Evolutionary conservation across 1,140 invertebrate genomes (phyloP).

Genomic region (Sycobia sp.): DNA sequence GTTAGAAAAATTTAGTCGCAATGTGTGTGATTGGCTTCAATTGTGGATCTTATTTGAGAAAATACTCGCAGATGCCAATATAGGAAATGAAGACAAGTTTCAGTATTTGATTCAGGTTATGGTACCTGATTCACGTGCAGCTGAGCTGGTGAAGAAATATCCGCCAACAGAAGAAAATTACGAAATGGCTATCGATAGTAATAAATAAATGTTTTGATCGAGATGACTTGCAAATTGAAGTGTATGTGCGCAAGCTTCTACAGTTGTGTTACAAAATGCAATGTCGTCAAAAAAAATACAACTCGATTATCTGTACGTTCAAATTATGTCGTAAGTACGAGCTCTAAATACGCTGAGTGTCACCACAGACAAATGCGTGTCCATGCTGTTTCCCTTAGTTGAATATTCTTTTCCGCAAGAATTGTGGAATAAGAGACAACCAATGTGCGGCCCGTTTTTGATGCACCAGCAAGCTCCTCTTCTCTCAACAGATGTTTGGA

Average conservation of each 20-base stretch:
- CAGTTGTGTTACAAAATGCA: background rate
- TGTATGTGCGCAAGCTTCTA: background rate
- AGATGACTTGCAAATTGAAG: background rate
- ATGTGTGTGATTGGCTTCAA: background rate
- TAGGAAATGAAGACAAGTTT: conserved; percentile 45
- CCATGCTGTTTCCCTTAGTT: background rate
- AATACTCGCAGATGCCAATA: conserved; percentile 46
- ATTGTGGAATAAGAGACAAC: too few relatives aligned
- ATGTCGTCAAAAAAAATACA: too few relatives aligned
- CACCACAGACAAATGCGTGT: background rate
- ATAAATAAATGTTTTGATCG: background rate
- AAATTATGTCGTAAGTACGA: background rate
- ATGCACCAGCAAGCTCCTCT: too few relatives aligned
- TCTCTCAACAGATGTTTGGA: too few relatives aligned
- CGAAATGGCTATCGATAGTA: background rate
- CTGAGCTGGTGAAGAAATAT: background rate
- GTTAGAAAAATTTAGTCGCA: background rate
- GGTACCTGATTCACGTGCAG: conserved; percentile 30
- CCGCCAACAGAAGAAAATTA: background rate
- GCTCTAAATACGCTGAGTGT: background rate
- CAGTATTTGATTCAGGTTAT: conserved; percentile 38
- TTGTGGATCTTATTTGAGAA: conserved; percentile 43
- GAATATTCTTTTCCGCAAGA: too few relatives aligned
- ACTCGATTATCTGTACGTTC: background rate
- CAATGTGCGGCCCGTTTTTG: too few relatives aligned